These are phyloP conservation scores for Drosophila atroscutellata DNA, from an alignment of 2,888 invertebrate species.

Conservation along the genomic window DNA sequence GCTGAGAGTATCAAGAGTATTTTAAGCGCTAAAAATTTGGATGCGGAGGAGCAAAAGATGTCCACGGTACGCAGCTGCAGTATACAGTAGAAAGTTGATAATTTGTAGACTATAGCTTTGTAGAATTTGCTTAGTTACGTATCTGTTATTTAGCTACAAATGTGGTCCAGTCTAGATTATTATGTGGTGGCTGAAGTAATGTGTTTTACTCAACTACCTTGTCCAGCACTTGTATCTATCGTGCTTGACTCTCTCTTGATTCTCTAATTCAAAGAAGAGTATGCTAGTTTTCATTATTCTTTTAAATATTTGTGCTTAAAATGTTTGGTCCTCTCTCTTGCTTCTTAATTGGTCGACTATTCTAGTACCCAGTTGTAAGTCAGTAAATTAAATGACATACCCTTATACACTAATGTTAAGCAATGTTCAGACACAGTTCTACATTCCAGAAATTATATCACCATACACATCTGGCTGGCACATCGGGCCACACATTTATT, in stretches of 20 bases:
- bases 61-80: conserved; percentile 83
- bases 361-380: background rate
- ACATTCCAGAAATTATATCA: conserved; percentile 23
- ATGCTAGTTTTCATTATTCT: background rate
- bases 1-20: conserved; percentile 87
- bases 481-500: conserved; percentile 37
- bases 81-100: conserved; percentile 75
- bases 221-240: background rate
- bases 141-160: conserved; percentile 10
- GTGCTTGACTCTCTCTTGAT: background rate
- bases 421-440: conserved; percentile 14
- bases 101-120: conserved; percentile 59
- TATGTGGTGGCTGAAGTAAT: background rate
- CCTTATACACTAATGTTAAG: conserved; percentile 27
- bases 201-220: background rate
- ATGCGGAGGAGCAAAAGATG: conserved; percentile 82
- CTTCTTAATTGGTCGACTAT: background rate
- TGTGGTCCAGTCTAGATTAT: conserved; percentile 6
- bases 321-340: background rate
- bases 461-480: conserved; percentile 7
- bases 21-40: conserved; percentile 82
- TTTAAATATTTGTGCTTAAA: background rate
- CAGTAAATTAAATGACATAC: background rate
- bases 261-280: background rate
- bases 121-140: conserved; percentile 51